phyloP scores from a whole-genome alignment of 1,140 invertebrate genomes.

The Whitmania pigra region DNA sequence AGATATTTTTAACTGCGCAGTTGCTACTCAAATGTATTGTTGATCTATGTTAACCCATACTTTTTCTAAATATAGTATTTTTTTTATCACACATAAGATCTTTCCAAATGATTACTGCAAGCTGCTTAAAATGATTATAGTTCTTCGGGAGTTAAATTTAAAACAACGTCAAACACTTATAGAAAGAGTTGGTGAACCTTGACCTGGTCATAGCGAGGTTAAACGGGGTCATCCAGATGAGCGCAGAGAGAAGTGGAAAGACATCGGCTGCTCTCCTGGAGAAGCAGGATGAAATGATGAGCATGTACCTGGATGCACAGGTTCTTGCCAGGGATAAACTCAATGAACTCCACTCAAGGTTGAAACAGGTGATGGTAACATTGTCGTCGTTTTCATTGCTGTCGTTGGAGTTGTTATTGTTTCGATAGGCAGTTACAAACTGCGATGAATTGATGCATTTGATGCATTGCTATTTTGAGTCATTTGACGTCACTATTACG shows the following conservation, averaged over 20 bases:
- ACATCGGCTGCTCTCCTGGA: conserved; percentile 29
- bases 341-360: conserved; percentile 13
- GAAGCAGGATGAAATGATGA: conserved; percentile 74
- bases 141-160: no score
- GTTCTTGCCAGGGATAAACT: conserved; percentile 55
- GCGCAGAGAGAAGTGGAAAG: conserved; percentile 53
- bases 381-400: background rate
- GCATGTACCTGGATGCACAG: conserved; percentile 70
- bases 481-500: no score
- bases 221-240: conserved; percentile 56
- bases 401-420: background rate
- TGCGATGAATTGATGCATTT: no score
- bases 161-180: no score
- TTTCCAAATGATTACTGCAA: no score
- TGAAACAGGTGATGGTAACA: conserved; percentile 13
- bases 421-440: no score
- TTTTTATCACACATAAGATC: no score
- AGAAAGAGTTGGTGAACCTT: conserved; percentile 23
- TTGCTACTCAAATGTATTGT: no score
- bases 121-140: no score
- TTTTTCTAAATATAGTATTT: no score
- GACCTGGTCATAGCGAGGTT: conserved; percentile 50
- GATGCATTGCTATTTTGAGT: no score
- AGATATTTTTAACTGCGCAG: background rate
- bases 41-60: no score